Base-by-base conservation (phyloP, 2,113 vertebrate genomes). In the Sus scrofa region DNA sequence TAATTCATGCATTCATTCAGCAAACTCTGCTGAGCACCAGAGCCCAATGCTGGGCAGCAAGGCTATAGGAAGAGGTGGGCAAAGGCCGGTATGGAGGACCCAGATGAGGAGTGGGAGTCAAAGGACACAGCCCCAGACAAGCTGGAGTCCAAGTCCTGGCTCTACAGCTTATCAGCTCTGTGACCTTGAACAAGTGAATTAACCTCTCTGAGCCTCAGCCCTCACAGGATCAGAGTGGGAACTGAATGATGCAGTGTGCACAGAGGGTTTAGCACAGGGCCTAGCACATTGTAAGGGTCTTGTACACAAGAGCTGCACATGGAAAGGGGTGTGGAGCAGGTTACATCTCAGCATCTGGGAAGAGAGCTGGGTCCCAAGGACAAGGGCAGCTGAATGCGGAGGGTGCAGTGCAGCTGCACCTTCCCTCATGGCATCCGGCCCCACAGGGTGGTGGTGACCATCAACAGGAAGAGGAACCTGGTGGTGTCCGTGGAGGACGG, bases 401-500 rank as follows among this genome's bases (percentile, higher is more conserved):
- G 26, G 44, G 30, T 34, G 18, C 39, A n/a, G 32, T 11, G 24
- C 16, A 32, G 37, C 22, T 0, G 1, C 32, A 15, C 10, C 37
- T 73, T 18, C 12, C 34, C 63, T 92, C 54, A 89, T 0, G 24
- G n/a, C 32, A 0, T 60, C 77, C 3, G 71, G n/a, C 56, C 82
- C 78, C 93, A 50, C 96, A 99, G 99, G 56, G 81, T 99, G 91
- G 97, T 99, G 90, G 93, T 99, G 95, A 91, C 97, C 10, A 95
- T 99, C 88, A 98, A 97, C 63, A 99, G 98, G 92, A 99, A 98
- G 88, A 97, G 90, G 44, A 99, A 98, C 95, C 96, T 99, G 32
- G 98, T 98, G 2, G 97, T 99, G 32, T 98, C 98, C 4, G 91
- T 99, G n/a, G 99, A 98, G 70, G 98, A 98, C n/a, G 98, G 98